Evolutionary conservation across 1,140 invertebrate genomes (phyloP), one percentile per base, ranked within the genome.

Genomic region (Parasteatoda tepidariorum): DNA sequence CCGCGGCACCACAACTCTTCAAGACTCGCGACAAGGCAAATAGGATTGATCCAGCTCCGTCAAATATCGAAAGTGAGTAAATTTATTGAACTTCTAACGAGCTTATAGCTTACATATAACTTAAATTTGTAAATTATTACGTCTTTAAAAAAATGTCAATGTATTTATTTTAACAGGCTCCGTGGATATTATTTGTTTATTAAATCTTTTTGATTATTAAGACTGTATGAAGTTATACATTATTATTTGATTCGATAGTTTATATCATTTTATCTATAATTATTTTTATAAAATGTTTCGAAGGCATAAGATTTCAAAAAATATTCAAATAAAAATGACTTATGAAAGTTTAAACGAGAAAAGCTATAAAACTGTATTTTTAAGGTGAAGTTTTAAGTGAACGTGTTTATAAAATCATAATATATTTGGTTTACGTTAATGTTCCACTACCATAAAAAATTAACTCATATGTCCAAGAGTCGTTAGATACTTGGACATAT

Each of bases 31-130:
- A 34, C 57, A 38, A 55, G 26, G n/a, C 54, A 33, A 74, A 61
- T 74, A 15, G 74, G 74, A 64, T 78, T 48, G 74, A 13, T 66
- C 48, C n/a, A 15, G 33, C 59, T 54, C 41, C 61, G 33, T 26
- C 13, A 28, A 78, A 54, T 28, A 31, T 34, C 33, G 30, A 30
- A 78, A 31, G 74, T 78, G 28, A 78, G 74, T 78, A 78, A 11
- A 18, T 7, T 70, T n/a, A 28, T 30, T 2, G 5, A 30, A 31
- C 9, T n/a, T 64, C 31, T 64, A 0, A 26, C 31, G 24, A 6
- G 11, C 31, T 9, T 5, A 9, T 30, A n/a, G 15, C 4, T n/a
- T 64, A 11, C n/a, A 13, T 5, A 13, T 31, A 64, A 28, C n/a
- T 64, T 30, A 64, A 30, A 11, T 13, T 30, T 7, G 9, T 31